Conservation (phyloP, 2,113 vertebrate species). For the Ctenodactylus gundi region DNA sequence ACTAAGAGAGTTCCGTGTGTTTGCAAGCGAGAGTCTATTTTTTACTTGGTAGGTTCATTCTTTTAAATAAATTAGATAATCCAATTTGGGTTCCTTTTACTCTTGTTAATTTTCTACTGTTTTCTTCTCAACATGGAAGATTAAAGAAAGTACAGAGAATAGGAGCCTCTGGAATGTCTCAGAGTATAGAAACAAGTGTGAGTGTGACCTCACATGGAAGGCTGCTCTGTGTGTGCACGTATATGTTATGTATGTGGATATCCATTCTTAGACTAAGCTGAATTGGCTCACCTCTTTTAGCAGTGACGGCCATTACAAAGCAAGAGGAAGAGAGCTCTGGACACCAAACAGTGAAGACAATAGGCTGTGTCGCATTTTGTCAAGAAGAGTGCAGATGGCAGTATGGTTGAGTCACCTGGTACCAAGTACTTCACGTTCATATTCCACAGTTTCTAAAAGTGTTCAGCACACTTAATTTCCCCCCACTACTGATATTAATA, state of each 20-base stretch:
- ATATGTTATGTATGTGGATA: neutral
- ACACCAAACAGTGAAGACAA: slow-evolving; percentile 52
- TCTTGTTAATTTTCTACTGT: slow-evolving; percentile 12
- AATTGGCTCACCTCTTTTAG: neutral
- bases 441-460: slow-evolving; percentile 65
- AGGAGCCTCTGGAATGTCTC: neutral
- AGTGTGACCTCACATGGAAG: neutral
- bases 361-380: slow-evolving; percentile 16
- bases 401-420: slow-evolving; percentile 19
- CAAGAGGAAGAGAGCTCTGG: neutral
- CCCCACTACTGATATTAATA: slow-evolving; percentile 75
- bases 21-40: slow-evolving; percentile 13
- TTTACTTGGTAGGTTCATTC: slow-evolving; percentile 38
- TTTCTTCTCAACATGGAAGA: slow-evolving; percentile 12
- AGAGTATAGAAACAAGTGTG: neutral
- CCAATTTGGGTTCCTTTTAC: neutral
- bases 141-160: neutral
- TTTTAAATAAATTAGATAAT: slow-evolving; percentile 50
- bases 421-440: slow-evolving; percentile 41
- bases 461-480: slow-evolving; percentile 55
- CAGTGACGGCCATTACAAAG: neutral
- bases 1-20: slow-evolving; percentile 18
- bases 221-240: neutral
- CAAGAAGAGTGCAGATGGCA: neutral
- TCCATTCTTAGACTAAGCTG: neutral